Base-by-base conservation (phyloP, 2,888 invertebrate genomes). In the Dryococelus australis region DNA sequence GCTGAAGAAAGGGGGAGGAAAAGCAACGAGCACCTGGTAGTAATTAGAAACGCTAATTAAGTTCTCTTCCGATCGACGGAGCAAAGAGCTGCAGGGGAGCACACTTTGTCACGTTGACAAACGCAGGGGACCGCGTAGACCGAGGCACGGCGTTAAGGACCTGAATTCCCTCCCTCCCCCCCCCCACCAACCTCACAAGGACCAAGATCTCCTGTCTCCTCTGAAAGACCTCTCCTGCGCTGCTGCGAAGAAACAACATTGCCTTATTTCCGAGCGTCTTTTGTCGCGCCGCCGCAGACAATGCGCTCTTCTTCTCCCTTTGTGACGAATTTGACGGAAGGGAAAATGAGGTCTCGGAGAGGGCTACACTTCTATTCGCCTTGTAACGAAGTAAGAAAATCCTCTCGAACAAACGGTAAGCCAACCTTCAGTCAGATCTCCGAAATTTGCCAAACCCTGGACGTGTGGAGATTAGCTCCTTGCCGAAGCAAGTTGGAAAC, bases 11-110 rank as follows among this genome's bases (percentile, higher is more conserved):
- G 65, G 65, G 20, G 10, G 65, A n/a, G n/a, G 65, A 24, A n/a
- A n/a, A n/a, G n/a, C n/a, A n/a, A n/a, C n/a, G 16, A 24, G 65
- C 16, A 65, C 65, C 47, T 47, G 47, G 47, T 47, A 65, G 65
- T 65, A 65, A 65, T 65, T 65, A 65, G 65, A 65, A 65, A 65
- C 65, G 65, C 65, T 65, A 65, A 65, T 65, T 65, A 65, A 65
- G 65, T 24, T 24, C 24, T 65, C 65, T 65, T 24, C 65, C 65
- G 65, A 65, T 65, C 65, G 65, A 47, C 47, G 47, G 47, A 12
- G 12, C 47, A 12, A 47, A 47, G 47, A 6, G 47, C 65, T 13
- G 13, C 65, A 24, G 65, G 20, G 65, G 65, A 65, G 65, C 65
- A 24, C 65, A 65, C 65, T 65, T 65, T 65, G 65, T 65, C 65